These are phyloP conservation scores for Caenorhabditis tropicalis DNA, from an alignment of 1,140 invertebrate genomes.

Conservation along the genomic window DNA sequence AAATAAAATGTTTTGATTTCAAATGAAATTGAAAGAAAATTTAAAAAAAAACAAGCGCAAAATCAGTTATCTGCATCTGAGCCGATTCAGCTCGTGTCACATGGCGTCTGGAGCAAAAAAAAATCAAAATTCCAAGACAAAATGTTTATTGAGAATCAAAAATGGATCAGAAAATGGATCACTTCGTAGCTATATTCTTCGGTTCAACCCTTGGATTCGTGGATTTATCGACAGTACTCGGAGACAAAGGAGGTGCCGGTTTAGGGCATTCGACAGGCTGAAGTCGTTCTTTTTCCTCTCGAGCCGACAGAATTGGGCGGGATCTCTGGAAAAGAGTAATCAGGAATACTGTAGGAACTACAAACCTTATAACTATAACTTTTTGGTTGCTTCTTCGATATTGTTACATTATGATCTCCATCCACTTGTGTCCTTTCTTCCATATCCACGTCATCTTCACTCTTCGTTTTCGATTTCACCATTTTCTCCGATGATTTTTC, in stretches of 20 bases:
- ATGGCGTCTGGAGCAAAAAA: too few species aligned
- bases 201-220: too few species aligned
- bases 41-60: not conserved
- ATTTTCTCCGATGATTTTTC: not conserved
- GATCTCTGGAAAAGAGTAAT: not conserved
- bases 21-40: not conserved
- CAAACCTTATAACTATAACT: not conserved
- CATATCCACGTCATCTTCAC: not conserved
- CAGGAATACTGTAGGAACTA: not conserved
- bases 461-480: not conserved
- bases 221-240: not conserved
- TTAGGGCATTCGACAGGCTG: not conserved
- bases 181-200: too few species aligned
- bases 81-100: not conserved
- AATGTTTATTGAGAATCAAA: too few species aligned
- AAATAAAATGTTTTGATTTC: not conserved
- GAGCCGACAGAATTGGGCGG: slow-evolving; percentile 21
- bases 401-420: not conserved
- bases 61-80: not conserved
- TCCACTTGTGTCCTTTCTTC: not conserved
- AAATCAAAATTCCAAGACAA: too few species aligned
- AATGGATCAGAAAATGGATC: too few species aligned
- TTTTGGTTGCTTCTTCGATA: not conserved
- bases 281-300: not conserved
- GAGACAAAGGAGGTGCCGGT: not conserved